Conservation (phyloP, 2,113 vertebrate genomes). For the Bubalus kerabau region DNA sequence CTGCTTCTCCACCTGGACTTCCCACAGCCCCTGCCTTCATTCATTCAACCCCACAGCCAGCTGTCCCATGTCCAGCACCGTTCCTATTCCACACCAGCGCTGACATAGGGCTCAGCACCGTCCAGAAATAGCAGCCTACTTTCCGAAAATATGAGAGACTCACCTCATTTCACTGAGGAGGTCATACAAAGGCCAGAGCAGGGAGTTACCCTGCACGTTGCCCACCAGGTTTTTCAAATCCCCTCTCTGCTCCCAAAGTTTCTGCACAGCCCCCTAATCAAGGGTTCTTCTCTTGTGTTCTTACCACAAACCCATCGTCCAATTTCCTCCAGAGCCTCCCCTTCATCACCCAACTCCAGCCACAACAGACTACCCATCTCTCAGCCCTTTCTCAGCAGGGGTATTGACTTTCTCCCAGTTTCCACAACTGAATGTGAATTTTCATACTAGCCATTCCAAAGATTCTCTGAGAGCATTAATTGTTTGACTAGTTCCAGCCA, state of each 20-base stretch:
- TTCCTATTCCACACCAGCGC: background rate
- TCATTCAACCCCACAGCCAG: background rate
- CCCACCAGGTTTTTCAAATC: background rate
- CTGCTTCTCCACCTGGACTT: background rate
- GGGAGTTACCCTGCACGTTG: background rate
- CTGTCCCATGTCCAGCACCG: background rate
- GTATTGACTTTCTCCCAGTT: background rate
- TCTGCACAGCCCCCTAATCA: background rate
- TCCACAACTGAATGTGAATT: background rate
- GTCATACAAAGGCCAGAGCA: background rate
- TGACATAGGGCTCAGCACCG: background rate
- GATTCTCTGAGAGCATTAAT: background rate
- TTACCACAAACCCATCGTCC: background rate
- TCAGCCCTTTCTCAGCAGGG: background rate
- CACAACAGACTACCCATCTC: background rate
- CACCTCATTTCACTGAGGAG: background rate
- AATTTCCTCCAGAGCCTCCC: background rate
- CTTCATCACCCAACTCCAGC: background rate
- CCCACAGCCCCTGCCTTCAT: background rate
- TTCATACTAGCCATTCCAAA: background rate
- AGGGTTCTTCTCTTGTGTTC: background rate
- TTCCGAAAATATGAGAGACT: background rate
- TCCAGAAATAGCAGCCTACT: background rate
- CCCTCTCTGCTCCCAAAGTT: background rate
- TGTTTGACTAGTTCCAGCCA: background rate